Evolutionary conservation across 2,797 vertebrate genomes (phyloP).

Genomic region (Gambelia wislizenii): DNA sequence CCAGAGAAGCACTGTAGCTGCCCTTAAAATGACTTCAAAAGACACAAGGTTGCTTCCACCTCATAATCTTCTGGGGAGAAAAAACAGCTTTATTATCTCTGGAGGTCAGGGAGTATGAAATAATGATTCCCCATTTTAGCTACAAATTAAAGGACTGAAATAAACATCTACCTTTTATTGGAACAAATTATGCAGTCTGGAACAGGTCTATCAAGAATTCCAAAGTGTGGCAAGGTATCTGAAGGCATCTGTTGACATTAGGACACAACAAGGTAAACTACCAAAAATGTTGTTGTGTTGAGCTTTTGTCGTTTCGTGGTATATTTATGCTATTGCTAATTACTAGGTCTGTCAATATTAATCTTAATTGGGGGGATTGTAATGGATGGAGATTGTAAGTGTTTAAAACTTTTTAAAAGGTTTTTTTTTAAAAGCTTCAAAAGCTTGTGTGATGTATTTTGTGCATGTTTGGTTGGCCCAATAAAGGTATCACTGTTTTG

Average conservation of each 20-base stretch:
- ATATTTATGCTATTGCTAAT: too few relatives aligned
- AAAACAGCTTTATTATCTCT: not conserved
- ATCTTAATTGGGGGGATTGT: too few relatives aligned
- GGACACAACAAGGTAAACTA: too few relatives aligned
- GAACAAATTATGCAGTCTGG: not conserved
- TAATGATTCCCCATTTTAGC: not conserved
- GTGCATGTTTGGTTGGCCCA: too few relatives aligned
- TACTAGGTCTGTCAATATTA: too few relatives aligned
- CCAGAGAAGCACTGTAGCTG: not conserved
- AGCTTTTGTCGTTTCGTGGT: too few relatives aligned
- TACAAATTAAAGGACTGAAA: not conserved
- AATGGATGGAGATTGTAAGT: too few relatives aligned
- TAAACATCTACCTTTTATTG: not conserved
- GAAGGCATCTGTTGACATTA: not conserved
- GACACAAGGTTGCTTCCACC: not conserved
- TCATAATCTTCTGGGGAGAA: not conserved
- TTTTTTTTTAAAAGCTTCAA: too few relatives aligned
- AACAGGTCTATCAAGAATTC: not conserved
- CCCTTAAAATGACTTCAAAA: constrained; percentile 4
- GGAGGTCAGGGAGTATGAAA: not conserved
- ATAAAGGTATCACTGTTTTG: too few relatives aligned
- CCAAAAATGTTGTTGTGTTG: not conserved
- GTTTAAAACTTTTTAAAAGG: too few relatives aligned
- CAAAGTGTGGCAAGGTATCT: not conserved
- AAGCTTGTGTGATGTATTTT: too few relatives aligned